Percentiles rank a stretch among this genome's conserved stretches.
These are phyloP conservation scores for Micromys minutus DNA, from an alignment of 2,113 vertebrate genomes.

Conservation along the genomic window DNA sequence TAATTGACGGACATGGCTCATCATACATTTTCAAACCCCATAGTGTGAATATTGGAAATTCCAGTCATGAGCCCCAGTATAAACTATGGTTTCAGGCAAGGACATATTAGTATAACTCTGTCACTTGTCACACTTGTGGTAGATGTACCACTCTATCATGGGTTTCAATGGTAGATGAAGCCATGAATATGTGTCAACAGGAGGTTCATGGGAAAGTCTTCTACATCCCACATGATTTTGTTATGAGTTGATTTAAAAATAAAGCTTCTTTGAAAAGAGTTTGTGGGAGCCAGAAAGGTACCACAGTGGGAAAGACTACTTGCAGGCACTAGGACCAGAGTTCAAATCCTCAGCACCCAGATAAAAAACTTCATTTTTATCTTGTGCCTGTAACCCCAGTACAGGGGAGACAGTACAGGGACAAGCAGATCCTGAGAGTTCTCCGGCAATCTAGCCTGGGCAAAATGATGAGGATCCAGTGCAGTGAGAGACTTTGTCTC, in stretches of 20 bases:
- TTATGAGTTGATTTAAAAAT: neutral
- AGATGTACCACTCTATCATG: neutral
- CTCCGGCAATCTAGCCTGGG: neutral
- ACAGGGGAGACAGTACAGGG: neutral
- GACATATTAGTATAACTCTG: neutral
- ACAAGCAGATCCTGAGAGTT: neutral
- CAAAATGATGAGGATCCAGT: neutral
- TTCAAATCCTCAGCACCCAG: neutral
- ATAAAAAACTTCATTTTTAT: neutral
- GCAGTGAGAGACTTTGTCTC: no score
- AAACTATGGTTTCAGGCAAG: neutral
- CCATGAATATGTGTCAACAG: neutral
- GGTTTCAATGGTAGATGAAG: neutral
- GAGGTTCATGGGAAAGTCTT: neutral
- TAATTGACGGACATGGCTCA: neutral
- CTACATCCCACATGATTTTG: neutral
- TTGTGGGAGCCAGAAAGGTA: no score
- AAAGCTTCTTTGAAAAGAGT: neutral
- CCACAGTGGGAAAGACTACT: neutral
- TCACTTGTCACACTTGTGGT: accelerated
- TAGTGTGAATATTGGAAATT: neutral
- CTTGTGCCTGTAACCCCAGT: neutral
- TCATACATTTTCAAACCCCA: neutral
- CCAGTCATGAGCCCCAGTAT: neutral
- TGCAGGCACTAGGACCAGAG: neutral